These are phyloP conservation scores for Ptychoptera contaminata DNA, from an alignment of 2,888 invertebrate species.

Conservation along the genomic window DNA sequence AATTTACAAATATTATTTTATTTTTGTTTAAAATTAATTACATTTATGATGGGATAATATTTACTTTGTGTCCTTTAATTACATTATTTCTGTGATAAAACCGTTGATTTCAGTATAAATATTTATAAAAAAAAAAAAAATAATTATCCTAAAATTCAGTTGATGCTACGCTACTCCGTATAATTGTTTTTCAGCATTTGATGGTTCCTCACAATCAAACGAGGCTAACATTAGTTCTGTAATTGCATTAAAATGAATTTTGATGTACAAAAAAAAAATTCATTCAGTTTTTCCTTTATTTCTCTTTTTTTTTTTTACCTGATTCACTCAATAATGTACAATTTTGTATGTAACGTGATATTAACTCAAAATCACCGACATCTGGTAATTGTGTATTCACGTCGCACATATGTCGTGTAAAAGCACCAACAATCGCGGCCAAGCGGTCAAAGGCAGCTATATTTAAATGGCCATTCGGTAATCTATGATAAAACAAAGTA, in stretches of 20 bases:
- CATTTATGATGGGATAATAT: too few relatives aligned
- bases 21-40: too few relatives aligned
- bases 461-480: slow-evolving; percentile 73
- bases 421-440: slow-evolving; percentile 31
- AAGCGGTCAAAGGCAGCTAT: slow-evolving; percentile 38
- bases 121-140: background rate
- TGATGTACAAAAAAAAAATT: too few relatives aligned
- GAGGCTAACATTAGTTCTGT: slow-evolving; percentile 28
- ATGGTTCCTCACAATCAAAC: slow-evolving; percentile 28
- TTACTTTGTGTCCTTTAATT: too few relatives aligned
- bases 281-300: background rate
- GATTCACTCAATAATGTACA: slow-evolving; percentile 26
- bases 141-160: background rate
- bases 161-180: slow-evolving; percentile 14
- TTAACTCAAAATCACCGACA: slow-evolving; percentile 24
- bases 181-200: slow-evolving; percentile 25
- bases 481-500: slow-evolving; percentile 31
- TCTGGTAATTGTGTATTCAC: slow-evolving; percentile 19
- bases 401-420: slow-evolving; percentile 29
- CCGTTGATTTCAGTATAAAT: too few relatives aligned
- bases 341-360: slow-evolving; percentile 28
- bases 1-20: too few relatives aligned
- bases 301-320: slow-evolving; percentile 17
- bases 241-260: slow-evolving; percentile 12
- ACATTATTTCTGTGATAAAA: too few relatives aligned